Conservation (phyloP, 2,113 vertebrate species). For the Nansenia antarctica region DNA sequence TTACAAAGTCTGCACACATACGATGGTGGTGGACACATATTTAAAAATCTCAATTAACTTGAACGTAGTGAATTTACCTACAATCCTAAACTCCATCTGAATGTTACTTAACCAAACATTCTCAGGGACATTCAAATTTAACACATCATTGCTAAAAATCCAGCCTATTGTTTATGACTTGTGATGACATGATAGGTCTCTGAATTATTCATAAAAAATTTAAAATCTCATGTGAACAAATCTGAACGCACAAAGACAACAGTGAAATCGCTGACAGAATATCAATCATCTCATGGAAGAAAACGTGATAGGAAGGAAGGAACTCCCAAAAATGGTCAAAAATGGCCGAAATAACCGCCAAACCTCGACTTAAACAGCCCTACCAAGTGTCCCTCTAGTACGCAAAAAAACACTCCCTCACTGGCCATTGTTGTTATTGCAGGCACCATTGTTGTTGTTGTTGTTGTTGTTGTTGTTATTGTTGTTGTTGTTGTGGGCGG, state of each 20-base stretch:
- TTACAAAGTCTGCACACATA: not conserved
- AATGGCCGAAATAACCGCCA: not conserved
- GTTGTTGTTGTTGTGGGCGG: conserved; percentile 40
- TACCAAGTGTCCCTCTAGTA: not conserved
- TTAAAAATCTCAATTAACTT: not conserved
- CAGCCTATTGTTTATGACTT: not conserved
- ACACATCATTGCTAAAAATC: not conserved
- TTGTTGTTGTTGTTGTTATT: conserved; percentile 42
- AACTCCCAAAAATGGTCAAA: not conserved
- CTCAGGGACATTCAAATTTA: not conserved
- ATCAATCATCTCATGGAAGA: not conserved
- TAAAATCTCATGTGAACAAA: not conserved
- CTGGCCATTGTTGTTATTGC: conserved; percentile 51
- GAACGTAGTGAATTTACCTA: not conserved
- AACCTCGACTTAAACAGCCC: not conserved
- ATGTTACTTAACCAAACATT: not conserved
- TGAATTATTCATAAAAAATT: not conserved
- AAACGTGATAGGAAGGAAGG: not conserved
- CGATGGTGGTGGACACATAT: not conserved
- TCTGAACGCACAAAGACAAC: not conserved
- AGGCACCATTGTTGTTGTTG: conserved; percentile 32
- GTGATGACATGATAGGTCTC: not conserved
- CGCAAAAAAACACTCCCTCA: conserved; percentile 37
- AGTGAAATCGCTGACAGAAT: not conserved
- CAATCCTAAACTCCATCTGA: not conserved